Evolutionary conservation across 2,888 invertebrate genomes (phyloP).

Genomic region (Trileptium ribeirensis): DNA sequence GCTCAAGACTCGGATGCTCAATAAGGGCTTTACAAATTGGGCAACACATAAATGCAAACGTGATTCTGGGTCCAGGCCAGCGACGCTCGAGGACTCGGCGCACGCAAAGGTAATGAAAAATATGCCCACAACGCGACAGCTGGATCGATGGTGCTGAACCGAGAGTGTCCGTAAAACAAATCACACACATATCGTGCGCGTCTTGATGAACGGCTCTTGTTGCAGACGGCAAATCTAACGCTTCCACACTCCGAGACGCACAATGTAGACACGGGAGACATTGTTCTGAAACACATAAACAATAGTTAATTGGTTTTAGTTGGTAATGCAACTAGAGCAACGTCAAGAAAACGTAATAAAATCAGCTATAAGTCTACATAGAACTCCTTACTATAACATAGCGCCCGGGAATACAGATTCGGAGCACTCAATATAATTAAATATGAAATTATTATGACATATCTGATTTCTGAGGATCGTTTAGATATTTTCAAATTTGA

Average conservation of each 20-base stretch:
- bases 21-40: constrained; percentile 87
- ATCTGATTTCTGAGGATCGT: too few species aligned
- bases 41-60: constrained; percentile 88
- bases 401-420: too few species aligned
- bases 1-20: constrained; percentile 59
- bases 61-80: constrained; percentile 91
- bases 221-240: constrained; percentile 57
- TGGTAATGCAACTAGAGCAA: too few species aligned
- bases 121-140: constrained; percentile 79
- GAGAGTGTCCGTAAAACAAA: constrained; percentile 92
- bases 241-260: constrained; percentile 56
- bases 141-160: constrained; percentile 89
- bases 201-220: too few species aligned
- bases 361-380: too few species aligned
- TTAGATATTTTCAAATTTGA: too few species aligned
- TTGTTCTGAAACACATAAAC: too few species aligned
- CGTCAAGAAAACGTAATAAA: too few species aligned
- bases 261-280: constrained; percentile 86
- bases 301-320: too few species aligned
- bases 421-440: too few species aligned
- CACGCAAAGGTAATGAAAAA: constrained; percentile 88
- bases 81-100: constrained; percentile 72
- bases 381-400: too few species aligned
- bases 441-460: too few species aligned
- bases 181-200: constrained; percentile 98